Conservation (phyloP, 2,113 vertebrate species). For the Neodon shergylaensis region DNA sequence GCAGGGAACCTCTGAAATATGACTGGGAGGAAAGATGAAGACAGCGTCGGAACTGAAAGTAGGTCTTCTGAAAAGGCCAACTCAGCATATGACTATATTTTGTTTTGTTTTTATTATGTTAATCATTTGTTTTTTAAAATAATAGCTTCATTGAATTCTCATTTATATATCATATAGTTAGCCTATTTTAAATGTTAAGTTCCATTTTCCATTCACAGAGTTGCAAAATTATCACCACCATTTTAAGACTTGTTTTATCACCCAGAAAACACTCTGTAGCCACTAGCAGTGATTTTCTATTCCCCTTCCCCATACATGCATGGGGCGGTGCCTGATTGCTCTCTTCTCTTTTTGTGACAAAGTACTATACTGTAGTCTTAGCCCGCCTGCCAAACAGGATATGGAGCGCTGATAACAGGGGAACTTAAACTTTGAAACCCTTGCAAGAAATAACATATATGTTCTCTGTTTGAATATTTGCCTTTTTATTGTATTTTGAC, state of each 20-base stretch:
- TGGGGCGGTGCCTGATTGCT: not conserved
- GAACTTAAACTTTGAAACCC: not conserved
- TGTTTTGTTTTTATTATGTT: conserved; percentile 24
- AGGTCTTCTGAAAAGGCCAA: not conserved
- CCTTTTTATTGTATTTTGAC: conserved; percentile 32
- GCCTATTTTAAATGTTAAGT: conserved; percentile 24
- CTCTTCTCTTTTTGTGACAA: conserved; percentile 20
- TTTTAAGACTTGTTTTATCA: conserved; percentile 35
- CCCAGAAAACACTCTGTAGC: not conserved
- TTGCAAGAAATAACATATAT: not conserved
- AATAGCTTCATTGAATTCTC: not conserved
- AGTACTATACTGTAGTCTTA: conserved; percentile 1
- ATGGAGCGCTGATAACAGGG: not conserved
- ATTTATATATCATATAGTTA: not conserved
- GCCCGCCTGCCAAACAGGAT: not conserved
- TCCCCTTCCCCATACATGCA: not conserved
- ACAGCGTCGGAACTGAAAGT: not conserved
- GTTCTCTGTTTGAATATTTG: conserved; percentile 54
- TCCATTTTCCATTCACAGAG: not conserved
- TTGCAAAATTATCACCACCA: not conserved
- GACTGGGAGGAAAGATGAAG: not conserved
- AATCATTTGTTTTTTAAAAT: conserved; percentile 40
- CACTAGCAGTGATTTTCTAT: not conserved
- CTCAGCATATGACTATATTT: not conserved
- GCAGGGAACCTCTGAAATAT: not conserved